Evolutionary conservation across 2,113 vertebrate genomes (phyloP), one percentile per base, ranked within the genome.

Genomic region (Circaetus cinerascens): DNA sequence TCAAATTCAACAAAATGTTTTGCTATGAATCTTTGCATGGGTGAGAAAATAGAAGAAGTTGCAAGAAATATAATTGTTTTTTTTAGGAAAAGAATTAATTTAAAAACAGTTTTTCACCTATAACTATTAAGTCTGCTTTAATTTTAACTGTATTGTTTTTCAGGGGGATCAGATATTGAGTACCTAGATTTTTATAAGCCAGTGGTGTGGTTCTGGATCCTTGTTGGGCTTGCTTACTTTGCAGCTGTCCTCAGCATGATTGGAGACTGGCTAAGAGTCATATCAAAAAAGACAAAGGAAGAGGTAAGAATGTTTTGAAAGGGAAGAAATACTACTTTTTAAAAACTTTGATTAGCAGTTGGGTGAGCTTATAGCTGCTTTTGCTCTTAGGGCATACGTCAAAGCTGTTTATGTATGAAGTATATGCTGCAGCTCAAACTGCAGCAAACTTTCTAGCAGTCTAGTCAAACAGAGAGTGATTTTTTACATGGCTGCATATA

Each of bases 161-260:
- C 97, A 99, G 99, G 98, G 32, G 99, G 98, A 19, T 98, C 99
- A 10, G 99, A 99, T 90, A 99, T 98, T 93, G 99, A 99, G 36
- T 99, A 99, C 51, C 98, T 99, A 71, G 98, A 99, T 97, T 99
- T 99, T 96, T 99, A 99, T 90, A 99, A 99, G 90, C 99, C 99
- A 0, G 98, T 99, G 40, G 99, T 99, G 69, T 99, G 99, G 99
- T 99, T 99, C 91, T 99, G 99, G 99, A 99, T 99, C 97, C 98
- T 99, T n/a, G 99, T 99, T 38, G 99, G 99, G 3, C 98, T 99
- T 63, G 99, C 99, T 2, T 99, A 99, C 97, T 99, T 99, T 83
- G 99, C 99, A 11, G 99, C 99, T 53, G 99, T 99, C 68, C 99
- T 99, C 93, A 99, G 99, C 91, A 99, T 99, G 99, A 99, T 99